Conservation (phyloP, 1,140 invertebrate species). For the Euschistus heros region DNA sequence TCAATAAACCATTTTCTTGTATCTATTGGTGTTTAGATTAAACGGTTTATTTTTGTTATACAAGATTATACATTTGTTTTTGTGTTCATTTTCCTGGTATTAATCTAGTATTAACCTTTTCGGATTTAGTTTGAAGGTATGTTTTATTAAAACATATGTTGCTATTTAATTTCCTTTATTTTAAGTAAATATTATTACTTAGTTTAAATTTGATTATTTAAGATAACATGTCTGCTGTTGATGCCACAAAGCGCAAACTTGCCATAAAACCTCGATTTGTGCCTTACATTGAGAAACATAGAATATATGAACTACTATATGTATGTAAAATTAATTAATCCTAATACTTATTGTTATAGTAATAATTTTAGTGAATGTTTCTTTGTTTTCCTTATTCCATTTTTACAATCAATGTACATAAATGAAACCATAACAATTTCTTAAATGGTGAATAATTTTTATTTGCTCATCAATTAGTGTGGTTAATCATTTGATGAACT, state of each 20-base stretch:
- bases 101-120: too few relatives aligned
- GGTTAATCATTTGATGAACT: too few relatives aligned
- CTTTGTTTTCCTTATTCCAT: neutral
- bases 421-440: too few relatives aligned
- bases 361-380: conserved; percentile 1
- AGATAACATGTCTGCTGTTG: conserved; percentile 25
- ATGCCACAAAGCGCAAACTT: conserved; percentile 33
- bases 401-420: too few relatives aligned
- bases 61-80: conserved; percentile 2
- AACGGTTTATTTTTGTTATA: conserved; percentile 20
- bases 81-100: neutral
- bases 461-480: too few relatives aligned
- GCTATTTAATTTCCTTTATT: too few relatives aligned
- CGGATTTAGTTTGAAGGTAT: too few relatives aligned
- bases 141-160: too few relatives aligned
- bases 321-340: conserved; percentile 29
- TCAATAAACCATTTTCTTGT: conserved; percentile 15
- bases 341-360: neutral
- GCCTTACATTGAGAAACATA: conserved; percentile 42
- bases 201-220: too few relatives aligned
- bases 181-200: too few relatives aligned
- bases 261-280: conserved; percentile 36
- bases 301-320: conserved; percentile 42
- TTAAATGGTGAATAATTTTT: too few relatives aligned
- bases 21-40: conserved; percentile 19